These are phyloP conservation scores for Nixonia krombeini DNA, from an alignment of 1,140 invertebrate species.

Conservation along the genomic window DNA sequence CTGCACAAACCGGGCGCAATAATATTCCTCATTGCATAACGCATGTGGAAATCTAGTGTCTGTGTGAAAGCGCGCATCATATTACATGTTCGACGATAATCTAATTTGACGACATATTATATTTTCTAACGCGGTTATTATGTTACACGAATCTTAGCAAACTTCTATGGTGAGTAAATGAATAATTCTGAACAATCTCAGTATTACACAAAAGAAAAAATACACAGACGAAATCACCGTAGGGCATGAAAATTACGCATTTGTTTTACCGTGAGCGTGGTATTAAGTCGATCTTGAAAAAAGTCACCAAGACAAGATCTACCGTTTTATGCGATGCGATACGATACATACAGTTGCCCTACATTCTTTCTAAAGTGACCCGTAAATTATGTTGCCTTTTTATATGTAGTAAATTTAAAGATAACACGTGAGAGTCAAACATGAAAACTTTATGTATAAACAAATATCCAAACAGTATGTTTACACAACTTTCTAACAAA, in stretches of 20 bases:
- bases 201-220: too few relatives aligned
- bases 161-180: neutral
- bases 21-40: too few relatives aligned
- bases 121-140: neutral
- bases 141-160: neutral
- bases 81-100: neutral
- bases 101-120: too few relatives aligned
- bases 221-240: too few relatives aligned
- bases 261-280: slow-evolving; percentile 2
- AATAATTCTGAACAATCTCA: neutral
- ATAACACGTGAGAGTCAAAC: too few relatives aligned
- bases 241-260: neutral
- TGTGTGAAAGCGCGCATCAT: slow-evolving; percentile 18
- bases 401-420: too few relatives aligned
- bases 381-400: slow-evolving; percentile 22
- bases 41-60: neutral
- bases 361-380: slow-evolving; percentile 35
- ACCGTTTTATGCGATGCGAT: slow-evolving; percentile 20
- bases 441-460: too few relatives aligned
- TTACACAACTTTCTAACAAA: too few relatives aligned
- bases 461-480: too few relatives aligned
- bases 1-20: too few relatives aligned
- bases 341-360: slow-evolving; percentile 19
- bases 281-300: slow-evolving; percentile 27
- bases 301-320: slow-evolving; percentile 25